Conservation (phyloP, 2,888 invertebrate species). For the Dromius quadrimaculatus region DNA sequence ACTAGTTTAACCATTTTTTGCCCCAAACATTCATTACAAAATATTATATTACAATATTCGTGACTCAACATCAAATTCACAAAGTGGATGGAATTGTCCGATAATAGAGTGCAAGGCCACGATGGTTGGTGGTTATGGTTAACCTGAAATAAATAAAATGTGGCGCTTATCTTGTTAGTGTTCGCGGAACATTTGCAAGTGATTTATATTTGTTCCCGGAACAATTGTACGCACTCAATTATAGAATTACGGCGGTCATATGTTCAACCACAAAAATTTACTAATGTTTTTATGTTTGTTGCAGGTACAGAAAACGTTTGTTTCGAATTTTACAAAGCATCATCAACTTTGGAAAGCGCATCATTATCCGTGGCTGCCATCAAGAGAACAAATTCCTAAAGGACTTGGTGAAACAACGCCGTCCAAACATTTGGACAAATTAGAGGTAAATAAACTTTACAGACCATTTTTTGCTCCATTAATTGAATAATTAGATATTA, state of each 20-base stretch:
- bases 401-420: slow-evolving; percentile 65
- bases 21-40: slow-evolving; percentile 17
- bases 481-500: slow-evolving; percentile 25
- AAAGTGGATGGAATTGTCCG: background rate
- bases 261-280: slow-evolving; percentile 45
- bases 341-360: slow-evolving; percentile 65
- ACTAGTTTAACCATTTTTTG: slow-evolving; percentile 24
- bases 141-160: slow-evolving; percentile 23
- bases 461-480: slow-evolving; percentile 4
- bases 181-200: slow-evolving; percentile 36
- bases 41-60: slow-evolving; percentile 23
- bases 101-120: slow-evolving; percentile 24
- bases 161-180: slow-evolving; percentile 50
- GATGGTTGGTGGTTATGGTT: slow-evolving; percentile 17
- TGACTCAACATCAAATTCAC: slow-evolving; percentile 20
- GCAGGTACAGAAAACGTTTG: slow-evolving; percentile 68
- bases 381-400: slow-evolving; percentile 67
- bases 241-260: slow-evolving; percentile 41
- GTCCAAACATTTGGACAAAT: slow-evolving; percentile 63
- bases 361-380: slow-evolving; percentile 69
- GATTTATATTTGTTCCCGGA: slow-evolving; percentile 36
- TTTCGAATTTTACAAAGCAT: slow-evolving; percentile 63
- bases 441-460: slow-evolving; percentile 65
- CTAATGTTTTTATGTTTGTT: slow-evolving; percentile 59
- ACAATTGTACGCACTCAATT: slow-evolving; percentile 32